A percentile compares a stretch with the other conserved stretches of the same genome.
Evolutionary conservation across 2,113 vertebrate genomes (phyloP).

Genomic region (Colaptes auratus): DNA sequence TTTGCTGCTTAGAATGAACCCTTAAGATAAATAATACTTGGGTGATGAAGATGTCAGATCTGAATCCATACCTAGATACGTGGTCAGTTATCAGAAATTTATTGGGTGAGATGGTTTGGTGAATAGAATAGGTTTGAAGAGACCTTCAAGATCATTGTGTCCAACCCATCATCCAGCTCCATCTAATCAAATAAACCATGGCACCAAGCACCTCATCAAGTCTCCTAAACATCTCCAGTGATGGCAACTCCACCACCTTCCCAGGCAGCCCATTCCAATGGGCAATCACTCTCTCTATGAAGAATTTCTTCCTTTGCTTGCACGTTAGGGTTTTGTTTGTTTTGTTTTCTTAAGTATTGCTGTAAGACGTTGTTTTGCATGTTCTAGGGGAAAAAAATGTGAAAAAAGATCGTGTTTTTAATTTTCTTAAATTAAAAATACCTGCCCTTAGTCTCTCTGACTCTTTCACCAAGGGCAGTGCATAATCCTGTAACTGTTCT

Average conservation of each 20-base stretch:
- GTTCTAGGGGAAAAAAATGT: neutral
- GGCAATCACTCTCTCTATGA: too few relatives aligned
- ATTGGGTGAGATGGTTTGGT: rapidly evolving
- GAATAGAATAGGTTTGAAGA: too few relatives aligned
- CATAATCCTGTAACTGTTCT: neutral
- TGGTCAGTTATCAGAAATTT: neutral
- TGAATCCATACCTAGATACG: too few relatives aligned
- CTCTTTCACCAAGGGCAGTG: neutral
- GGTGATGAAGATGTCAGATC: neutral
- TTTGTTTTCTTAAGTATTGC: neutral
- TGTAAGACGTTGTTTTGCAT: neutral
- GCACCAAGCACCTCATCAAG: too few relatives aligned
- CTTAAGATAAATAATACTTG: neutral
- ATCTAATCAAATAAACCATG: too few relatives aligned
- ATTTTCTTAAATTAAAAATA: neutral
- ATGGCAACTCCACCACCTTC: too few relatives aligned
- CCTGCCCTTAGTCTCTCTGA: neutral
- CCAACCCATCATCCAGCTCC: too few relatives aligned
- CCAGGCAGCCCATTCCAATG: too few relatives aligned
- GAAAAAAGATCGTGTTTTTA: neutral
- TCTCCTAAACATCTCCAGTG: too few relatives aligned
- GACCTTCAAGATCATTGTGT: too few relatives aligned
- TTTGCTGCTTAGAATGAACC: neutral
- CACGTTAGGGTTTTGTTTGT: neutral
- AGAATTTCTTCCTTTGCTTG: too few relatives aligned